A percentile compares a stretch with the other conserved stretches of the same genome.
phyloP scores from a whole-genome alignment of 1,140 invertebrate genomes.

The Copidosoma floridanum region DNA sequence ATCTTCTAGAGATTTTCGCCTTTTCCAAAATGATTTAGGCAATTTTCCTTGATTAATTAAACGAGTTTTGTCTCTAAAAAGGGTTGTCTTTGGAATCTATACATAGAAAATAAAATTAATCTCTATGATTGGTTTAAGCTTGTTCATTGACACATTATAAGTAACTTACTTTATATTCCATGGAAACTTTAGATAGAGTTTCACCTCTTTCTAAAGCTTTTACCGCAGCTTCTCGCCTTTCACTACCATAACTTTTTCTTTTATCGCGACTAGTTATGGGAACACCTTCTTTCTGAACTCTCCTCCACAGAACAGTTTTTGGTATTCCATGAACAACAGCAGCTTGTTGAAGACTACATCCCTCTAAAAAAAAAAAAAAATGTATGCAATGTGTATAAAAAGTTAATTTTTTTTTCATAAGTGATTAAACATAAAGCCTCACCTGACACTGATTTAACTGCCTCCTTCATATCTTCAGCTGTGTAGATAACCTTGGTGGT shows the following conservation, averaged over 20 bases:
- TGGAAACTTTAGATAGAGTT: slow-evolving; percentile 60
- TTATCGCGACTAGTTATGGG: slow-evolving; percentile 49
- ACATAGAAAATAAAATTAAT: no score
- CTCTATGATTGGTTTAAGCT: no score
- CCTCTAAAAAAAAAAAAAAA: slow-evolving; percentile 38
- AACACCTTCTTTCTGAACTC: slow-evolving; percentile 58
- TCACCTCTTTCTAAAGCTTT: slow-evolving; percentile 59
- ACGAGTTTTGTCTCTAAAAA: slow-evolving; percentile 60
- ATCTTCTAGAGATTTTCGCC: slow-evolving; percentile 55
- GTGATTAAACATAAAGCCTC: slow-evolving; percentile 23
- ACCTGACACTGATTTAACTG: slow-evolving; percentile 53
- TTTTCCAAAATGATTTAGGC: slow-evolving; percentile 55
- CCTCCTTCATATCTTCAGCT: slow-evolving; percentile 51
- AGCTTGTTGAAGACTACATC: slow-evolving; percentile 55
- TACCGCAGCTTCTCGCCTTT: slow-evolving; percentile 56
- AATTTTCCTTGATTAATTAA: slow-evolving; percentile 59
- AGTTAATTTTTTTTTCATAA: neutral
- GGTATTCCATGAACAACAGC: slow-evolving; percentile 59
- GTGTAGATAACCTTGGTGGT: slow-evolving; percentile 54
- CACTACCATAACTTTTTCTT: slow-evolving; percentile 54
- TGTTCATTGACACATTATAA: no score
- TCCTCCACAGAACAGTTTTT: slow-evolving; percentile 63
- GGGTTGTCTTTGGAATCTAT: slow-evolving; percentile 62
- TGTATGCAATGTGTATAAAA: slow-evolving; percentile 6
- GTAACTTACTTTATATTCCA: slow-evolving; percentile 49